Conservation (phyloP, 2,888 invertebrate species). For the Sphecodes monilicornis region DNA sequence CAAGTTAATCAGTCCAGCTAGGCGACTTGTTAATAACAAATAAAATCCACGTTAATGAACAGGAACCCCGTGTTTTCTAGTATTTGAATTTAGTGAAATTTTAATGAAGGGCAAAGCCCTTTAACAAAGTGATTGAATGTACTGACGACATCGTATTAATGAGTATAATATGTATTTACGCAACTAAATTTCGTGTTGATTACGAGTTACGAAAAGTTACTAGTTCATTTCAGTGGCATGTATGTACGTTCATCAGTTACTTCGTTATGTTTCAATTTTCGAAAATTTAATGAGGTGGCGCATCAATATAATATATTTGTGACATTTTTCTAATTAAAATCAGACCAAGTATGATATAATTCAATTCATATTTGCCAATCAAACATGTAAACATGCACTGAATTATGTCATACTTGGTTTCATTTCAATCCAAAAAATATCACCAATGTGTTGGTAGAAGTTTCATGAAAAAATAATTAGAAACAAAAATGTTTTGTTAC, state of each 20-base stretch:
- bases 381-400: too few species aligned
- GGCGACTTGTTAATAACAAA: neutral
- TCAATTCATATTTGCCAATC: too few species aligned
- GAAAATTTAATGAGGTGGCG: neutral
- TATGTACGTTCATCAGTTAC: neutral
- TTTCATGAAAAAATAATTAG: too few species aligned
- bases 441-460: too few species aligned
- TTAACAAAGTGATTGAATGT: neutral
- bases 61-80: neutral
- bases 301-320: too few species aligned
- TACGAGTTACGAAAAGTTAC: neutral
- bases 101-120: neutral
- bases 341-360: too few species aligned
- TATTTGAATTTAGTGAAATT: neutral
- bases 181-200: neutral
- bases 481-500: too few species aligned
- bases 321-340: too few species aligned
- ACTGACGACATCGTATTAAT: neutral
- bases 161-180: neutral
- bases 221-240: neutral
- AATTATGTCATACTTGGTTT: too few species aligned
- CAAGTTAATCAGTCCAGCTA: neutral
- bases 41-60: neutral
- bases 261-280: neutral
- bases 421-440: too few species aligned